Evolutionary conservation across 2,113 vertebrate genomes (phyloP).

Genomic region (Limanda limanda): DNA sequence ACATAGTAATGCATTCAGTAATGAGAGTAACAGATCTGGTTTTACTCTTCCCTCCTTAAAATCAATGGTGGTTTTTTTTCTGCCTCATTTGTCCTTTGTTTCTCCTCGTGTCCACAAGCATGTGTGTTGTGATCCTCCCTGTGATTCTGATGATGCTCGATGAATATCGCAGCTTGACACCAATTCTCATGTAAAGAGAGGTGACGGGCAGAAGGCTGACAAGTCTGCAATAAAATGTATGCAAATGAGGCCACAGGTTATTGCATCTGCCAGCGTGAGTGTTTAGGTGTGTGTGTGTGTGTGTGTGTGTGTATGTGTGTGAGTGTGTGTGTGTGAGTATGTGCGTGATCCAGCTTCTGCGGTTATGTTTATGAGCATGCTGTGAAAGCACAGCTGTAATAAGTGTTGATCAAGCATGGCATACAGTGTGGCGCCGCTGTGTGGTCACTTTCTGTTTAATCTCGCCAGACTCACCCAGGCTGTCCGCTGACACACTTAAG

Average conservation of each 20-base stretch:
- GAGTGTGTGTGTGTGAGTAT: slow-evolving; percentile 10
- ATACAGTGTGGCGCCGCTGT: neutral
- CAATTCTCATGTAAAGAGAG: slow-evolving; percentile 43
- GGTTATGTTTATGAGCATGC: slow-evolving; percentile 45
- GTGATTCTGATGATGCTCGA: slow-evolving; percentile 27
- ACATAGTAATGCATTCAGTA: neutral
- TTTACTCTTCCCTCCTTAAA: neutral
- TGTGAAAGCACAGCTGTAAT: slow-evolving; percentile 63
- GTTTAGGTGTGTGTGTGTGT: neutral
- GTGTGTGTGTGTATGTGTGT: too few species aligned
- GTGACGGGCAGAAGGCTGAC: slow-evolving; percentile 42
- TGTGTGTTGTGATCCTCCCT: slow-evolving; percentile 30
- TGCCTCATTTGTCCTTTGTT: slow-evolving; percentile 39
- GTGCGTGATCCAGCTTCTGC: slow-evolving; percentile 6
- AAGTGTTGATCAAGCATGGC: slow-evolving; percentile 64
- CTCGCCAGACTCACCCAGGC: neutral
- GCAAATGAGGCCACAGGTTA: slow-evolving; percentile 77
- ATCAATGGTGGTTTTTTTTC: slow-evolving; percentile 5
- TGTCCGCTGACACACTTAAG: neutral
- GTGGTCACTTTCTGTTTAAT: slow-evolving; percentile 22
- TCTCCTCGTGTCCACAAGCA: slow-evolving; percentile 2
- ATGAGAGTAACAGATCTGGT: neutral
- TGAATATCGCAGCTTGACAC: slow-evolving; percentile 56
- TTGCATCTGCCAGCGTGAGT: slow-evolving; percentile 44
- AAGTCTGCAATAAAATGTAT: slow-evolving; percentile 73